phyloP scores from a whole-genome alignment of 2,797 vertebrate species.

The Amblyopsis hoosieri region DNA sequence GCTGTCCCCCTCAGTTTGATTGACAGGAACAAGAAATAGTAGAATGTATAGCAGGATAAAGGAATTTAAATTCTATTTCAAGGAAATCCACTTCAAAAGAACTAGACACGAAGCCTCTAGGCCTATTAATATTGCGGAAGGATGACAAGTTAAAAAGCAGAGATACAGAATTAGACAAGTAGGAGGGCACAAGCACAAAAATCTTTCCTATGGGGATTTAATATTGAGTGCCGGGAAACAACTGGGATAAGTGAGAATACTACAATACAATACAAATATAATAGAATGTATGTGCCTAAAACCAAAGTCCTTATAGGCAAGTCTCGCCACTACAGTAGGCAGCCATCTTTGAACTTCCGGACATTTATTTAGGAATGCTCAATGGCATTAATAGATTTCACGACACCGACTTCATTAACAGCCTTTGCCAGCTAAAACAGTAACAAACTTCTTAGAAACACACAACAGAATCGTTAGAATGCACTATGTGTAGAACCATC shows the following conservation, averaged over 20 bases:
- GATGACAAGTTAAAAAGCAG: slow-evolving; percentile 24
- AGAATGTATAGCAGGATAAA: slow-evolving; percentile 35
- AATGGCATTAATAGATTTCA: too few species aligned
- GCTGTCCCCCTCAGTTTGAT: slow-evolving; percentile 34
- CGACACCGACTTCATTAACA: too few species aligned
- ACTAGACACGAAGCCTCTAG: slow-evolving; percentile 31
- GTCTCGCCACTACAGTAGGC: too few species aligned
- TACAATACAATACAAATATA: too few species aligned
- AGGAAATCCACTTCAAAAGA: slow-evolving; percentile 51
- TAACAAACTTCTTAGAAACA: too few species aligned
- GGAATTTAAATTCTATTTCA: slow-evolving; percentile 45
- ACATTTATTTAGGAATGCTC: too few species aligned
- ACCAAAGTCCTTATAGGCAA: too few species aligned
- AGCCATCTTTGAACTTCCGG: too few species aligned
- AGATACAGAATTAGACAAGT: slow-evolving; percentile 31
- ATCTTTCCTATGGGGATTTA: slow-evolving; percentile 20
- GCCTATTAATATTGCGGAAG: slow-evolving; percentile 18
- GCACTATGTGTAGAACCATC: too few species aligned
- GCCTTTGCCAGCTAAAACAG: too few species aligned
- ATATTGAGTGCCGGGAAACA: slow-evolving; percentile 25
- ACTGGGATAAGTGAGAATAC: neutral
- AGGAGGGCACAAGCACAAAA: neutral
- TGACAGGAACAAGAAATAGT: slow-evolving; percentile 39
- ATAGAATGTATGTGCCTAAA: too few species aligned
- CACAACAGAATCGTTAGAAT: too few species aligned